Percentiles rank a stretch among this genome's conserved stretches.
phyloP scores from a whole-genome alignment of 2,113 vertebrate species.

The Cyphotilapia sp. region DNA sequence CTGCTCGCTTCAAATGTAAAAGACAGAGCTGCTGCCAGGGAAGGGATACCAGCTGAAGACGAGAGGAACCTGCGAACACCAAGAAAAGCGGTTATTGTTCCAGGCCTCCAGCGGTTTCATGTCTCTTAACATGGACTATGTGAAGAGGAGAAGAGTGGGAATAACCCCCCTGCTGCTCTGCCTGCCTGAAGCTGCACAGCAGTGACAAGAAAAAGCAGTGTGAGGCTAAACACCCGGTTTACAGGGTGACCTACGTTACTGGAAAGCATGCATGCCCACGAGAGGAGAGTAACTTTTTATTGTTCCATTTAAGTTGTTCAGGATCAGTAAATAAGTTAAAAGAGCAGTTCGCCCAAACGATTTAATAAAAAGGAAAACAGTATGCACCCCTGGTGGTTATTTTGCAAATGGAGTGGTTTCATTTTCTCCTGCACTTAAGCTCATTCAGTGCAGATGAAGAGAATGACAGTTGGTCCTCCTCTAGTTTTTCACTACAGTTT shows the following conservation, averaged over 20 bases:
- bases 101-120: conserved; percentile 65
- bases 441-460: background rate
- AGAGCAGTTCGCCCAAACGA: accelerated
- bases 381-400: accelerated
- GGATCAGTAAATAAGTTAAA: background rate
- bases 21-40: conserved; percentile 21
- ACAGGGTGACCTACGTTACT: conserved; percentile 2
- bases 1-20: conserved; percentile 54
- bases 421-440: background rate
- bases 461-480: background rate
- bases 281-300: background rate
- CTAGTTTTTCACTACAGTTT: background rate
- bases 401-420: background rate
- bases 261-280: background rate
- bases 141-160: conserved; percentile 45
- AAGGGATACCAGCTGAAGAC: conserved; percentile 42
- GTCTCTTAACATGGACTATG: conserved; percentile 73
- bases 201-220: conserved; percentile 23
- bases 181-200: conserved; percentile 43
- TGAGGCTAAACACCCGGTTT: conserved; percentile 36
- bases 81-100: conserved; percentile 65
- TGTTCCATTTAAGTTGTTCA: background rate
- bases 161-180: background rate
- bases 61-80: conserved; percentile 53
- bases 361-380: background rate